These are phyloP conservation scores for Papilio polyxenes DNA, from an alignment of 1,140 invertebrate species.

Conservation along the genomic window DNA sequence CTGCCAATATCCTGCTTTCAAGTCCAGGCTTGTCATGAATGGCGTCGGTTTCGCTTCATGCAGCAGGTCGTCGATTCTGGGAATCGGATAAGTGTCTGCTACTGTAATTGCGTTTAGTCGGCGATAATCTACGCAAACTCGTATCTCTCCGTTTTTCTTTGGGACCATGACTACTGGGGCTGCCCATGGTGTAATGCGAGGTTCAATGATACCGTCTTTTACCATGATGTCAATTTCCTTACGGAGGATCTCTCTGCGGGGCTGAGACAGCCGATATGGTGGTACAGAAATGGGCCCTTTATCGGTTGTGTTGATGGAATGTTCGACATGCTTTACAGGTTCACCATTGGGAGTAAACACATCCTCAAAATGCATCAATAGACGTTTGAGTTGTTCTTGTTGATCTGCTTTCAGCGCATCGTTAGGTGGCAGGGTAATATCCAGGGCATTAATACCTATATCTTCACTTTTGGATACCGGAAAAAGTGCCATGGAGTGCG, in stretches of 20 bases:
- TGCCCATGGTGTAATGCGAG: constrained; percentile 46
- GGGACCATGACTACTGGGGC: constrained; percentile 47
- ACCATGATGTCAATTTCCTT: constrained; percentile 46
- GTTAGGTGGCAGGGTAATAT: background rate
- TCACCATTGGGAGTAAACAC: constrained; percentile 37
- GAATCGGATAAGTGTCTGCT: constrained; percentile 45
- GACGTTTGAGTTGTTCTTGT: background rate
- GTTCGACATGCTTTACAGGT: constrained; percentile 25
- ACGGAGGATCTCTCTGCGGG: constrained; percentile 29
- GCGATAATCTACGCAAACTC: constrained; percentile 47
- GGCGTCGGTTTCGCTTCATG: constrained; percentile 55
- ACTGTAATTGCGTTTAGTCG: constrained; percentile 45
- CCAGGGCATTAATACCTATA: background rate
- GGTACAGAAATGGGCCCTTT: constrained; percentile 43
- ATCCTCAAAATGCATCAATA: background rate
- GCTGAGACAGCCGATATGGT: constrained; percentile 47
- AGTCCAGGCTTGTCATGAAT: constrained; percentile 58
- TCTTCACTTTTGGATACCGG: background rate
- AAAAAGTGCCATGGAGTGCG: background rate
- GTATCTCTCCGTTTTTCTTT: constrained; percentile 38
- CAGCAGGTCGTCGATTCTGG: constrained; percentile 46
- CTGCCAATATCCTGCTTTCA: constrained; percentile 65
- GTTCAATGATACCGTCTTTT: constrained; percentile 39
- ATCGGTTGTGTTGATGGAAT: constrained; percentile 39
- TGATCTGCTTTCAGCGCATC: background rate